Conservation (phyloP, 2,888 invertebrate genomes). For the Palloptera scutellata region DNA sequence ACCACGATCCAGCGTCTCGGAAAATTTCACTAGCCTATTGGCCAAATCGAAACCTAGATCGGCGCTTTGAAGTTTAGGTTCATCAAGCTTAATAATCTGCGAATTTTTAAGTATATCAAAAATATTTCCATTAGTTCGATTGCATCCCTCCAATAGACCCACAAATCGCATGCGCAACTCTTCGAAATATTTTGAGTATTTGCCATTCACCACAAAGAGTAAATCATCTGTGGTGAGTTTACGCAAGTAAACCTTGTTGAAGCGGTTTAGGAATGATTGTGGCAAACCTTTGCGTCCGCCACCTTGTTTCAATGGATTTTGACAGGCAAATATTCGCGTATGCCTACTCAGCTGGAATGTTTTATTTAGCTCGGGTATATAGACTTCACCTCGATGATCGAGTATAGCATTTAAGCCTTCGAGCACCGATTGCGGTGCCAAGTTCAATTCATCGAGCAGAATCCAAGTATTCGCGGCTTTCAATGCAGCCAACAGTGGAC, state of each 20-base stretch:
- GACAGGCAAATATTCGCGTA: conserved; percentile 95
- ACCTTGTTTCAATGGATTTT: conserved; percentile 96
- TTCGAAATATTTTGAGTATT: conserved; percentile 53
- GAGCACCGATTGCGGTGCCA: conserved; percentile 97
- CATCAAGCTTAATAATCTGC: background rate
- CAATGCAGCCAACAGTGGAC: conserved; percentile 91
- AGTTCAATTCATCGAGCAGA: conserved; percentile 94
- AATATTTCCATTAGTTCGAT: conserved; percentile 33
- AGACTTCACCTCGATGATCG: conserved; percentile 96
- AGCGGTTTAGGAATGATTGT: conserved; percentile 95
- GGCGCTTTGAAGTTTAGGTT: background rate
- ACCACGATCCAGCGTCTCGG: conserved; percentile 72
- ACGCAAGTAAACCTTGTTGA: conserved; percentile 85
- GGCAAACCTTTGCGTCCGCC: conserved; percentile 96
- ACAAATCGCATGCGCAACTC: conserved; percentile 47
- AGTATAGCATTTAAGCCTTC: conserved; percentile 98
- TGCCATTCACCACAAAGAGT: conserved; percentile 60
- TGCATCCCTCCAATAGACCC: conserved; percentile 38
- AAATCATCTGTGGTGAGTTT: conserved; percentile 74
- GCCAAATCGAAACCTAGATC: conserved; percentile 65
- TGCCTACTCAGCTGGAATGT: conserved; percentile 79
- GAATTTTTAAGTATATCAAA: conserved; percentile 43
- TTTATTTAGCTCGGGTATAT: conserved; percentile 90
- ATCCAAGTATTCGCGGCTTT: conserved; percentile 92
- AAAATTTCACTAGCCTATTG: conserved; percentile 80